Evolutionary conservation across 1,140 invertebrate genomes (phyloP), one percentile per base, ranked within the genome.

Genomic region (Heliconius himera): DNA sequence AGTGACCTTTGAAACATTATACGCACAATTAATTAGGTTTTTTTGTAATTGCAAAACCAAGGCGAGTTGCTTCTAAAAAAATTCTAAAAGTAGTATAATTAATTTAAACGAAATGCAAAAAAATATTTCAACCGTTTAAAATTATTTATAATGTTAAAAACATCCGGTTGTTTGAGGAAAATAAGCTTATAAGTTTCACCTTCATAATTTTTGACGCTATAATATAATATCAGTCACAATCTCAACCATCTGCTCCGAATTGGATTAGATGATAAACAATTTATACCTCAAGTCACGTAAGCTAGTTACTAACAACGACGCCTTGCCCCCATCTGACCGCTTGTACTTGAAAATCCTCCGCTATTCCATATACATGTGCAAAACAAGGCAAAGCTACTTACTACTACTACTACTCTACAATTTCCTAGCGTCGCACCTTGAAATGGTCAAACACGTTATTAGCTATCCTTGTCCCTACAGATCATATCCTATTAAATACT

Each of bases 201-300:
- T 74, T 71, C 36, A 76, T 76, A 29, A 76, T 72, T 56, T 77
- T 77, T 72, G 29, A 74, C 20, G 36, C 26, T 26, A 18, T 60
- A 22, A 29, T 41, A n/a, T 66, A 33, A 70, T 79, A 74, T 78
- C 56, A 56, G 70, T 51, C 77, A 74, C 56, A 66, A 76, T 80
- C 74, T 80, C 74, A 76, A 76, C 51, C 70, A 73, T 76, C 36
- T 26, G 9, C 71, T 66, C 73, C 74, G 54, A 77, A 73, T 70
- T 33, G 46, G 11, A 70, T 66, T n/a, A 49, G 36, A 73, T 79
- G 87, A 80, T 85, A 86, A 84, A 75, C 78, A 72, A 89, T 90
- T 91, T 86, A 73, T 72, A 73, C 78, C 81, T 81, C 54, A 56
- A 74, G 85, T 86, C 90, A 91, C 90, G 90, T 89, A 86, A 18